Evolutionary conservation across 2,797 vertebrate species (phyloP), one percentile per base, ranked within the genome.

Genomic region (Carapus acus): DNA sequence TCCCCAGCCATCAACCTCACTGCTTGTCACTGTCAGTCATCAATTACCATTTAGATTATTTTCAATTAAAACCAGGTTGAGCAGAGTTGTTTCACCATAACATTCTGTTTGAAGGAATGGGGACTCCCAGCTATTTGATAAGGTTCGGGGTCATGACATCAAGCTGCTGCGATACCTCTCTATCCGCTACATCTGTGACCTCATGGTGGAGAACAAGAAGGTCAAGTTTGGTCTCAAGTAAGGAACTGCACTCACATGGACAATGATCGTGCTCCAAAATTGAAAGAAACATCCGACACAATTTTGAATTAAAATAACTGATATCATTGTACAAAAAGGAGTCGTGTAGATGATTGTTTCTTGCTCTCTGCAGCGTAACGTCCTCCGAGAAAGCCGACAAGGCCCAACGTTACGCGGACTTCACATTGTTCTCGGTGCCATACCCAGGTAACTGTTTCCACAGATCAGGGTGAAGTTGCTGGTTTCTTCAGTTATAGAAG

Each of bases 161-260:
- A 96, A 93, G 78, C 86, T 98, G 66, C 91, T 98, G 29, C 92
- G 92, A 15, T 97, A 98, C 80, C 88, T 98, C 52, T 97, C 95
- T 0, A 90, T 98, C 39, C 86, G 88, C 58, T 97, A 96, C 67
- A 98, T 98, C 88, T 98, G 95, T 78, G 96, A 98, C 85, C 87
- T 98, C 70, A 98, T 98, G 96, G 94, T 98, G 75, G 96, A 98
- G 79, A 98, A 98, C 84, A 98, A 98, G 90, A 98, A 98, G 82
- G 96, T 98, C 78, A 98, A 98, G 83, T 98, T 98, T 88, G 96
- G 96, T 74, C 84, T 98, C 57, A 98, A 96, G 96, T 98, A 85
- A 94, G 95, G 24, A 76, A 51, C 48, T 47, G 22, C 45, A 22
- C 3, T 3, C 3, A 39, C 22, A 22, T 18, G 29, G 49, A 62